phyloP scores from a whole-genome alignment of 30 jellyfish, hydroid and myxozoan species.

The Catostylus mosaicus region DNA sequence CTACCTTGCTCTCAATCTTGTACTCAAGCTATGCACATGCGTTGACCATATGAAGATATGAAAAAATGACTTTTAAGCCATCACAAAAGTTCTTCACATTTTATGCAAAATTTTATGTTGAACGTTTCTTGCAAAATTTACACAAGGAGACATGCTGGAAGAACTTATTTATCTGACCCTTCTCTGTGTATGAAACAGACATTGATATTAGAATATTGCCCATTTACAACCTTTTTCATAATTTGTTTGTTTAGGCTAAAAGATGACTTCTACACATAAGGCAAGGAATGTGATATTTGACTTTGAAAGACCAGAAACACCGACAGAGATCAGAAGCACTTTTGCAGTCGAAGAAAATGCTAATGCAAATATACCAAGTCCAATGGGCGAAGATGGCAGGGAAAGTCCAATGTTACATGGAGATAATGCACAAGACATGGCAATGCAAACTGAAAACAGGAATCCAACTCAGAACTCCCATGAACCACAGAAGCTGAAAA shows the following conservation, averaged over 20 bases:
- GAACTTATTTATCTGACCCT: too few relatives aligned
- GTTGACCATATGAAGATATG: too few relatives aligned
- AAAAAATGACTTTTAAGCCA: too few relatives aligned
- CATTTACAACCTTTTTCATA: too few relatives aligned
- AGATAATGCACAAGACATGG: neutral
- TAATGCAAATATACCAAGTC: conserved; percentile 6
- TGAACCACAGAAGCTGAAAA: neutral
- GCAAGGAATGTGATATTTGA: conserved; percentile 30
- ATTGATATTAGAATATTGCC: too few relatives aligned
- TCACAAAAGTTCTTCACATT: too few relatives aligned
- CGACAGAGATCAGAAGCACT: conserved; percentile 57
- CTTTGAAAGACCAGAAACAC: conserved; percentile 66
- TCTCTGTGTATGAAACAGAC: too few relatives aligned
- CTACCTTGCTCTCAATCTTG: too few relatives aligned
- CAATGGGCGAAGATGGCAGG: conserved; percentile 21
- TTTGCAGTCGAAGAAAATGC: conserved; percentile 32
- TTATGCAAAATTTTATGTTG: too few relatives aligned
- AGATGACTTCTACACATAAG: conserved; percentile 33
- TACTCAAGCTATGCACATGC: too few relatives aligned
- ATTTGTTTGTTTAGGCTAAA: neutral
- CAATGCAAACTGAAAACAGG: neutral
- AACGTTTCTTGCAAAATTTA: too few relatives aligned
- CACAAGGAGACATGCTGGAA: too few relatives aligned
- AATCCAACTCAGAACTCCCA: neutral
- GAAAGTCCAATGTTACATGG: conserved; percentile 22